Base-by-base conservation (phyloP, 2,113 vertebrate genomes). In the Pelmatolapia mariae region DNA sequence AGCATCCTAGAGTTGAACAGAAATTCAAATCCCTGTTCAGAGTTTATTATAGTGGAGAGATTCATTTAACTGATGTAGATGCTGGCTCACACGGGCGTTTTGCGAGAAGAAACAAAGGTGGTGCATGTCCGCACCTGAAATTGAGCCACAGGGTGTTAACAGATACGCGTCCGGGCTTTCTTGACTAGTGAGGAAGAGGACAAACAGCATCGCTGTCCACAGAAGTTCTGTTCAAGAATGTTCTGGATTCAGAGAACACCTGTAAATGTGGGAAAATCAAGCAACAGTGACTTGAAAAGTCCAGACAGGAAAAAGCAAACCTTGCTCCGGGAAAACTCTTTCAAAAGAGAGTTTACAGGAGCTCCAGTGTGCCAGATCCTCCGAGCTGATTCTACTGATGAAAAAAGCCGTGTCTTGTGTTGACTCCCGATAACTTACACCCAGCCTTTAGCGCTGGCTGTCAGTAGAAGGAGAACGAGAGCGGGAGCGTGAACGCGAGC, bases 401-500 rank as follows among this genome's bases (percentile, higher is more conserved):
- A 82, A 82, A 79, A 40, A 43, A 63, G 47, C 11, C 4, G 36
- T 31, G 59, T 36, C 68, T n/a, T 38, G 56, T 40, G 81, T 16
- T 22, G 80, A 59, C 63, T 86, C 73, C 53, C 7, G 4, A 16
- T 11, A 22, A 71, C 8, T 4, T 3, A 5, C 71, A 47, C 16
- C 40, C 5, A 7, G 15, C 9, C 4, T 8, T 97, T 97, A 99
- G 94, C 97, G 97, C 94, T 98, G 97, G 96, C 97, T 98, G 94
- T 98, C 97, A 80, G 97, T 96, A 71, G 98, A 98, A 84, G 95
- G 97, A 79, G 96, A 96, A 1, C 92, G 93, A 79, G 96, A 96
- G 1, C 89, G 93, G 6, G 98, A 98, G 45, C 96, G 93, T 0
- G 98, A 90, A 1, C 82, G 91, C 6, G 98, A 98, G 7, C 97